Conservation (phyloP, 2,113 vertebrate genomes). For the Capreolus pygargus region DNA sequence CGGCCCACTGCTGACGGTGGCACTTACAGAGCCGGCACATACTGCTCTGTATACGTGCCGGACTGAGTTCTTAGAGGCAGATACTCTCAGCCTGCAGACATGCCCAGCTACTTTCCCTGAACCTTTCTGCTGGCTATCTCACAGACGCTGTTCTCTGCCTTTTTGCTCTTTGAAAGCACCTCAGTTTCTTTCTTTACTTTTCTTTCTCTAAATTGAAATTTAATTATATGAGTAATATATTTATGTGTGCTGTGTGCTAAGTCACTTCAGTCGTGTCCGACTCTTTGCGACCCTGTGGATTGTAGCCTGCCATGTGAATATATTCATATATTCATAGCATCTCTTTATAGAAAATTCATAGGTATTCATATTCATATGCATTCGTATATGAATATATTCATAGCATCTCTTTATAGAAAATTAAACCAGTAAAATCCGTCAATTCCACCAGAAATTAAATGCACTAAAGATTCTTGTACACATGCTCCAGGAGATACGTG, state of each 20-base stretch:
- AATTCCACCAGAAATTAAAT: background rate
- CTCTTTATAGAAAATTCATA: background rate
- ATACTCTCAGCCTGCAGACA: background rate
- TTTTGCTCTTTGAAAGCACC: background rate
- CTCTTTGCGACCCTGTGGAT: background rate
- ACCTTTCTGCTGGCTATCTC: background rate
- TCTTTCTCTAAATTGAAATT: conserved; percentile 9
- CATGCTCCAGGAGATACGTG: background rate
- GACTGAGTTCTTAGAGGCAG: background rate
- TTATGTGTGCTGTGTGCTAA: background rate
- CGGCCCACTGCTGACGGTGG: too few relatives aligned
- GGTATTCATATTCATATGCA: background rate
- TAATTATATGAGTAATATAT: background rate
- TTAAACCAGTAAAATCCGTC: background rate
- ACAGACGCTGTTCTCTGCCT: background rate
- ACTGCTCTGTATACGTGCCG: rapidly evolving
- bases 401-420: background rate
- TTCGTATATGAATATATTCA: background rate
- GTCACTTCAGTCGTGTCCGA: background rate
- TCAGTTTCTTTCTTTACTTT: background rate
- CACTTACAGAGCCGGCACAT: background rate
- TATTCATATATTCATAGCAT: background rate
- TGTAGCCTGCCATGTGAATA: background rate
- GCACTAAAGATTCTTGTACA: background rate
- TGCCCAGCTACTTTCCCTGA: background rate